Conservation (phyloP, 2,113 vertebrate species). For the Dermatemys mawii region DNA sequence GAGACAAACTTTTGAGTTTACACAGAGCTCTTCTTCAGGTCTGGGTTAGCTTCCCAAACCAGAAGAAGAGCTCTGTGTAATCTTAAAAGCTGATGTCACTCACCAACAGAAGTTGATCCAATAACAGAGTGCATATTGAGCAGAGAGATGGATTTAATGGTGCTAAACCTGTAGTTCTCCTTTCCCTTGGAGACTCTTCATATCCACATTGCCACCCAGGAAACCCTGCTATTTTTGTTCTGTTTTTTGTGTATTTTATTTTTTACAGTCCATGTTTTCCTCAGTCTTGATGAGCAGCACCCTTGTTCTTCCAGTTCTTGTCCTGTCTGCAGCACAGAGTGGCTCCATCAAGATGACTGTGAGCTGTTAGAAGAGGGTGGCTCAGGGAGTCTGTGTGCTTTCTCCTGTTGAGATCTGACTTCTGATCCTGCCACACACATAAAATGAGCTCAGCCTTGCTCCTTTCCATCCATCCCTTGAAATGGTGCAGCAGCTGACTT, state of each 20-base stretch:
- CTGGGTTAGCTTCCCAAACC: not conserved
- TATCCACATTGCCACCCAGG: not conserved
- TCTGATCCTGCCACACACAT: not conserved
- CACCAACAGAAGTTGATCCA: not conserved
- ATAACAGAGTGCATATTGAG: not conserved
- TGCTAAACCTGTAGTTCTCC: not conserved
- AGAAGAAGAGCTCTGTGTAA: not conserved
- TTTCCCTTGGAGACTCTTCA: not conserved
- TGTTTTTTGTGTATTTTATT: not conserved
- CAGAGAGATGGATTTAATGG: constrained; percentile 1
- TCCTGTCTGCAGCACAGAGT: not conserved
- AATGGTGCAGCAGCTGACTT: not conserved
- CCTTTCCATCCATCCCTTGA: not conserved
- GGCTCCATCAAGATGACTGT: not conserved
- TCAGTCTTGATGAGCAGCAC: not conserved
- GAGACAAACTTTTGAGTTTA: not conserved
- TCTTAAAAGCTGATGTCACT: not conserved
- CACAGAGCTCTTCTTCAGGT: not conserved
- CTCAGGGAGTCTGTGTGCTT: not conserved
- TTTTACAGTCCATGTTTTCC: accelerated
- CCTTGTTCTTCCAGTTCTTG: not conserved
- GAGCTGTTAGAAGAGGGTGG: not conserved
- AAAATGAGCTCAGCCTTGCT: not conserved
- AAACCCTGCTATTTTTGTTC: not conserved
- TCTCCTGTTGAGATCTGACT: not conserved